phyloP scores from a whole-genome alignment of 2,888 invertebrate genomes.

The Loripinus fragilis region DNA sequence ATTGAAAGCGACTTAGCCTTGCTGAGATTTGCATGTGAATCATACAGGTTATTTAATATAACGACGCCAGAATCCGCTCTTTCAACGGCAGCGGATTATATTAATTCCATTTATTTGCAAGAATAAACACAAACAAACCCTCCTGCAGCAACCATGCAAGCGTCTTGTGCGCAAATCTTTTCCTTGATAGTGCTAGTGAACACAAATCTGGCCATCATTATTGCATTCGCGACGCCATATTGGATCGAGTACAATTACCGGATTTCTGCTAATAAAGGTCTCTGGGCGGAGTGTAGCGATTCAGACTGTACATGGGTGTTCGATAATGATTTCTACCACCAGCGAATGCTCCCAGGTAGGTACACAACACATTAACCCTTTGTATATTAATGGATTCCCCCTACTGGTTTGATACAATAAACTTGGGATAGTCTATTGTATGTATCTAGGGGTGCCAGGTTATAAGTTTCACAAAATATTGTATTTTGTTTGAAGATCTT shows the following conservation, averaged over 20 bases:
- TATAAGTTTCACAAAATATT: too few species aligned
- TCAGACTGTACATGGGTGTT: slow-evolving; percentile 67
- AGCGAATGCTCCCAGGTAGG: slow-evolving; percentile 34
- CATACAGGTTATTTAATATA: too few species aligned
- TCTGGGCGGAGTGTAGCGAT: slow-evolving; percentile 66
- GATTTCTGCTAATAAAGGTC: slow-evolving; percentile 51
- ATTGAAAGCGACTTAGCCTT: not conserved
- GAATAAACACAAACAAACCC: too few species aligned
- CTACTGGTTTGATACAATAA: too few species aligned
- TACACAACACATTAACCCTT: not conserved
- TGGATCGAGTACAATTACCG: slow-evolving; percentile 55
- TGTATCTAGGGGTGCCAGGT: too few species aligned
- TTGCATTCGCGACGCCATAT: slow-evolving; percentile 69
- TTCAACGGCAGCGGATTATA: not conserved
- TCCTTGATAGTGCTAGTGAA: slow-evolving; percentile 70
- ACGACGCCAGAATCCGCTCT: not conserved
- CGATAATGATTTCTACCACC: slow-evolving; percentile 46
- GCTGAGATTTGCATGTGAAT: too few species aligned
- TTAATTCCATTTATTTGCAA: too few species aligned
- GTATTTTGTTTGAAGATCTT: too few species aligned
- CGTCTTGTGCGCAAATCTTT: slow-evolving; percentile 68
- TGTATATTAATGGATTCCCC: too few species aligned
- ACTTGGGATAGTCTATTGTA: too few species aligned
- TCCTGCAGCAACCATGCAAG: slow-evolving; percentile 41
- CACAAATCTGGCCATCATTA: slow-evolving; percentile 71